Base-by-base conservation (phyloP, 2,888 invertebrate species). In the Pyrrhosoma nymphula region DNA sequence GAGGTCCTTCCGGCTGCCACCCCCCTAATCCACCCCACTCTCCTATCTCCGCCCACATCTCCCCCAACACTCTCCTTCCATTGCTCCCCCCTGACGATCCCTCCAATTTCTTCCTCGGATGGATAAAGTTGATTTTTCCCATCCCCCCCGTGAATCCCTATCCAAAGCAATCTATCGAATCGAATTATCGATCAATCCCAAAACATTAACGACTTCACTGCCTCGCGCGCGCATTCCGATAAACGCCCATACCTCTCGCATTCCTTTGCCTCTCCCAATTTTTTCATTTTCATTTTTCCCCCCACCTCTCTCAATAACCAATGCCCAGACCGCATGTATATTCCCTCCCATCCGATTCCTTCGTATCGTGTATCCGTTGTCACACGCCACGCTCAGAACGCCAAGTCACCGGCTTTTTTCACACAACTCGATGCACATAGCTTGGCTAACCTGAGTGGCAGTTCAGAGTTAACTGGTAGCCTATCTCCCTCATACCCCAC, bases 151-250 rank as follows among this genome's bases (percentile, higher is more conserved):
- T 16, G 1, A 35, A 39, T 30, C 82, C 0, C 82, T 18, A 82
- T 35, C n/a, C 63, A 69, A 93, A 93, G 69, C 93, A 93, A 93
- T 93, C 93, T 93, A 55, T 69, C n/a, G 63, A 93, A 93, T 93
- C 63, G 93, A 93, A 93, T 93, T 93, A 93, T 93, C 93, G 93
- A 93, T 93, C 93, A 69, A 93, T 93, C 93, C 93, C 23, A 93
- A 91, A 93, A 69, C 47, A 93, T 93, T 93, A 93, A 93, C 93
- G 93, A 93, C 69, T 93, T 69, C 93, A 82, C 82, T 16, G 93
- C 60, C 47, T 93, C 60, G 60, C 60, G 60, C 47, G 60, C 93
- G 60, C 93, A 39, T 35, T 63, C 91, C 69, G 93, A 93, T 93
- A 93, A 93, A 69, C 93, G 69, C 26, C 47, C 93, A n/a, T 82